phyloP scores from a whole-genome alignment of 2,797 vertebrate genomes.

The Lepidocolaptes lacrymiger region DNA sequence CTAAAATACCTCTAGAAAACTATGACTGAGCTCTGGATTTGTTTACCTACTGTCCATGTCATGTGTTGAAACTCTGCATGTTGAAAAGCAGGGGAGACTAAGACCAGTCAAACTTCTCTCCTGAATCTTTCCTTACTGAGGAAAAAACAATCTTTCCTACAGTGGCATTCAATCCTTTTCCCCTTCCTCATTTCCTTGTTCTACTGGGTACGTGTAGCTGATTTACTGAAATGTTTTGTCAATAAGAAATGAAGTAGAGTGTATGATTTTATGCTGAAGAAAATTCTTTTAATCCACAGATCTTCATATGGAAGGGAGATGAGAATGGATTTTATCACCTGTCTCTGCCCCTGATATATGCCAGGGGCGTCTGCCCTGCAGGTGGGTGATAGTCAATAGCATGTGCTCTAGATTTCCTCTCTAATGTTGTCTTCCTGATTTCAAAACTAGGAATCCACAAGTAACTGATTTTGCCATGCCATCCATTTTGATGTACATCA shows the following conservation, averaged over 20 bases:
- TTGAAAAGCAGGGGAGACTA: not conserved
- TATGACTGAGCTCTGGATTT: not conserved
- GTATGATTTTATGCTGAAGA: not conserved
- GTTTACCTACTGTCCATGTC: not conserved
- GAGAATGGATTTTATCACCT: not conserved
- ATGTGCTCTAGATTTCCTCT: not conserved
- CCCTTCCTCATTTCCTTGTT: not conserved
- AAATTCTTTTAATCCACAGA: not conserved
- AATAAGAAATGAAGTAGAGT: not conserved
- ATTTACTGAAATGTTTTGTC: not conserved
- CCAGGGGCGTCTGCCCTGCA: not conserved
- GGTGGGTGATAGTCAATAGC: not conserved
- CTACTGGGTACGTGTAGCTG: not conserved
- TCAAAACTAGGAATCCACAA: not conserved
- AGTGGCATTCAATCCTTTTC: not conserved
- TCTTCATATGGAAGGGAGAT: not conserved
- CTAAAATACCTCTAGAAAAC: not conserved
- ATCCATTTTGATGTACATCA: not conserved
- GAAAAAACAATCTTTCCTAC: not conserved
- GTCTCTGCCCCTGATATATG: not conserved
- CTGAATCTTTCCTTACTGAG: not conserved
- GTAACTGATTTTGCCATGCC: not conserved
- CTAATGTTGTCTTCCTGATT: not conserved
- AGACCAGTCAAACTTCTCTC: not conserved
- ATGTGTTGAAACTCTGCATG: not conserved